Evolutionary conservation across 2,113 vertebrate genomes (phyloP).

Genomic region (Cariama cristata): DNA sequence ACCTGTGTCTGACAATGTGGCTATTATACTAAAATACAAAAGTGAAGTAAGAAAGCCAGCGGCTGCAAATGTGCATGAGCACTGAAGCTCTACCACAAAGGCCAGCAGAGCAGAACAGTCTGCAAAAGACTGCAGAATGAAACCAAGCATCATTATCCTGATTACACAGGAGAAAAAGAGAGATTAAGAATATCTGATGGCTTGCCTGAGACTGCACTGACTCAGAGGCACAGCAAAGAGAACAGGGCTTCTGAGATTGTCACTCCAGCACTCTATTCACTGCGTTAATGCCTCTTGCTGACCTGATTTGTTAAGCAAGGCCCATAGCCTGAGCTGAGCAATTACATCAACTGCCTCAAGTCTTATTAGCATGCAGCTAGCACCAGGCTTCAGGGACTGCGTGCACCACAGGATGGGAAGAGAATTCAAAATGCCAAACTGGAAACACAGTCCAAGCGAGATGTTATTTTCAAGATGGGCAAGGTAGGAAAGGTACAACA

Average conservation of each 20-base stretch:
- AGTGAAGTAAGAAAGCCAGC: background rate
- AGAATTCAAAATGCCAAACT: background rate
- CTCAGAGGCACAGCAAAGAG: background rate
- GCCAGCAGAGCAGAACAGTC: background rate
- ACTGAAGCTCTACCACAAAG: background rate
- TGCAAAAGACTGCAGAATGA: background rate
- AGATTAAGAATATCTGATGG: constrained; percentile 21
- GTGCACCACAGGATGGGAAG: background rate
- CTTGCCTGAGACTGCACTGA: background rate
- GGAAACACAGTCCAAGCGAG: background rate
- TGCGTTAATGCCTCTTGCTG: background rate
- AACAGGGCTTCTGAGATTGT: background rate
- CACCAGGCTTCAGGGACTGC: background rate
- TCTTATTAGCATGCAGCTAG: background rate
- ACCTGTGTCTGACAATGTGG: background rate
- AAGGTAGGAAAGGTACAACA: background rate
- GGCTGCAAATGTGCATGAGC: background rate
- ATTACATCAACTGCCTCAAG: background rate
- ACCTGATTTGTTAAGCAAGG: constrained; percentile 25
- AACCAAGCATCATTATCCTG: background rate
- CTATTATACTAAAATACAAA: background rate
- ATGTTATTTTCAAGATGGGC: background rate
- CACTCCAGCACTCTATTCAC: background rate
- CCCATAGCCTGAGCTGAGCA: background rate
- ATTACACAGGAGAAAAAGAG: constrained; percentile 21